Base-by-base conservation (phyloP, 37 sponge, comb jelly and placozoan species). In the Dysidea cf. avara region DNA sequence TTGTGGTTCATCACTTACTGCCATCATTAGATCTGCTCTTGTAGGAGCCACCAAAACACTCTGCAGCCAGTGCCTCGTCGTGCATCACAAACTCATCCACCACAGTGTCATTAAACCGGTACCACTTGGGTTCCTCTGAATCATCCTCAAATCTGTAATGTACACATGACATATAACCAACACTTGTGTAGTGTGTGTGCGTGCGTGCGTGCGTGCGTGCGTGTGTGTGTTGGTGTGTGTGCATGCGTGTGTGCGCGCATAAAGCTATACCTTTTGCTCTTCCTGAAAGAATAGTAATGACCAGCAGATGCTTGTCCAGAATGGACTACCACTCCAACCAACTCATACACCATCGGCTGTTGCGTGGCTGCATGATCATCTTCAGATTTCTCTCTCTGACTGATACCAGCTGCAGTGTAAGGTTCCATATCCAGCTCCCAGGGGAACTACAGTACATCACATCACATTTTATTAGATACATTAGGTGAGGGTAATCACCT, bases 241-340 rank as follows among this genome's bases (percentile, higher is more conserved):
- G n/a, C n/a, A n/a, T n/a, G n/a, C n/a, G n/a, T n/a, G n/a, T n/a
- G n/a, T 61, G 1, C 33, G 18, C 29, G 33, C 33, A 30, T 32
- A 21, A 66, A 14, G 24, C 66, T 78, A 53, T 34, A 90, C 94
- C 74, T 73, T 71, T 84, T 83, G 21, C 86, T 74, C 74, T 83
- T 92, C 68, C 92, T 87, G 76, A 90, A 96, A 14, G 93, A 85
- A 71, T 96, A 96, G 79, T 96, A 96, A 73, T 96, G 97, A 2
- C 97, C 97, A 4, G 97, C 93, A 22, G 96, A 81, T 4, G 97
- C 97, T 46, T 96, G 97, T 25, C 97, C 97, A 0, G 81, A 80
- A 77, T 96, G 97, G 3, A 96, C 97, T 56, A 96, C 82, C 11
- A 96, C 81, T 20, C 97, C 97, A 24, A 69, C 63, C 31, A 96